Evolutionary conservation across 2,797 vertebrate genomes (phyloP).

Genomic region (Chelon auratus): DNA sequence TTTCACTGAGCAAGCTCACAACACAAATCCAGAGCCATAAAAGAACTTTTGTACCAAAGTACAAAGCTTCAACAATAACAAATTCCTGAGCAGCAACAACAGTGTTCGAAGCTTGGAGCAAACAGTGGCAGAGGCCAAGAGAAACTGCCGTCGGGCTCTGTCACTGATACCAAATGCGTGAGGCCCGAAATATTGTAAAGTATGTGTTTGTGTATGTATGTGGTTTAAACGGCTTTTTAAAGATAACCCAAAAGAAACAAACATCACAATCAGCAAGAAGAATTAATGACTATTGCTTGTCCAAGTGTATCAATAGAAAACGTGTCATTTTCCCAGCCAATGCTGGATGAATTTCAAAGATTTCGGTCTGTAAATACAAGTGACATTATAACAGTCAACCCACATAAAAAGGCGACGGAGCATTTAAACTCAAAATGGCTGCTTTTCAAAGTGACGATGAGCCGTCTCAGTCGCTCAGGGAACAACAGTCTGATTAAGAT

Average conservation of each 20-base stretch:
- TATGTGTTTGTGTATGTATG: slow-evolving; percentile 28
- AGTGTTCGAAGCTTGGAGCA: slow-evolving; percentile 34
- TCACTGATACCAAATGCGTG: slow-evolving; percentile 27
- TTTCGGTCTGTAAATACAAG: slow-evolving; percentile 49
- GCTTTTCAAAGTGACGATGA: slow-evolving; percentile 23
- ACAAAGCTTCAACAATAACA: slow-evolving; percentile 44
- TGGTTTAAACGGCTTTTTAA: slow-evolving; percentile 39
- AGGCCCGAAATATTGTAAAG: slow-evolving; percentile 44
- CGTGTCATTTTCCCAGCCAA: slow-evolving; percentile 9
- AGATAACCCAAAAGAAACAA: slow-evolving; percentile 56
- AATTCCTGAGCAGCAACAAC: slow-evolving; percentile 53
- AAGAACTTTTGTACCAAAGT: slow-evolving; percentile 41
- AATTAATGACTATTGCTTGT: slow-evolving; percentile 40
- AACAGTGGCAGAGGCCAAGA: slow-evolving; percentile 51
- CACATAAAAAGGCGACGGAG: slow-evolving; percentile 40
- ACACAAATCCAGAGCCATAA: slow-evolving; percentile 42
- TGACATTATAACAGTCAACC: slow-evolving; percentile 8
- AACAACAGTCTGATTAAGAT: slow-evolving; percentile 46
- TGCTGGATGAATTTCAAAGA: slow-evolving; percentile 31
- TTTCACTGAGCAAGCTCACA: slow-evolving; percentile 1
- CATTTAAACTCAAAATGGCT: slow-evolving; percentile 25
- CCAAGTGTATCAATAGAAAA: background rate
- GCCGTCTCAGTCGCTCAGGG: slow-evolving; percentile 17
- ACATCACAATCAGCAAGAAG: slow-evolving; percentile 45
- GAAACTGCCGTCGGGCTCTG: slow-evolving; percentile 44